Evolutionary conservation across 2,888 invertebrate species (phyloP).

Genomic region (Microplitis deprimator): DNA sequence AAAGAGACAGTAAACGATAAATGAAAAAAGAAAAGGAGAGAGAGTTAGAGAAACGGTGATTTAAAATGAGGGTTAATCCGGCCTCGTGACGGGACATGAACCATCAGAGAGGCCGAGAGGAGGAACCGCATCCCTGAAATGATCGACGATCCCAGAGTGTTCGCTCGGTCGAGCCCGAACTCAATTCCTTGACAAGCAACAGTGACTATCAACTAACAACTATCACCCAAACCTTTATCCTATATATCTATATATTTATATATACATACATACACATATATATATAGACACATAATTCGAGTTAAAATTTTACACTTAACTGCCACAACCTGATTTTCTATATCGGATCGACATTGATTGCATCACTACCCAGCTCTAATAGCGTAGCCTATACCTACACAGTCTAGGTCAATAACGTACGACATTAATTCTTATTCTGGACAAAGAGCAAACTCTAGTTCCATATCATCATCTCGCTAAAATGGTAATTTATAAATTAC

Average conservation of each 20-base stretch:
- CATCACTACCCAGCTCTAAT: not conserved
- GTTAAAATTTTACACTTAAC: not conserved
- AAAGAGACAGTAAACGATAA: constrained; percentile 27
- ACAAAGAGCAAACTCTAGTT: not conserved
- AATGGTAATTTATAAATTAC: too few species aligned
- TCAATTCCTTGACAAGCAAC: constrained; percentile 17
- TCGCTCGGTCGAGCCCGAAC: constrained; percentile 34
- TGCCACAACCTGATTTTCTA: not conserved
- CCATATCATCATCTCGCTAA: not conserved
- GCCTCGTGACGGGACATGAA: constrained; percentile 40
- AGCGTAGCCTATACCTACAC: not conserved
- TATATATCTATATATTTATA: not conserved
- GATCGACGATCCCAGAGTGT: constrained; percentile 59
- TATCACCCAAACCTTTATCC: not conserved
- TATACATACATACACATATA: not conserved
- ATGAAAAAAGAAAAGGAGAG: constrained; percentile 36
- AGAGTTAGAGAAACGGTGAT: constrained; percentile 33
- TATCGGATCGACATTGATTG: not conserved
- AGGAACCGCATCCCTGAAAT: constrained; percentile 57
- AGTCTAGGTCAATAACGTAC: not conserved
- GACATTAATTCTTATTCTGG: not conserved
- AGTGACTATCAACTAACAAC: constrained; percentile 19
- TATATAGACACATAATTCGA: not conserved
- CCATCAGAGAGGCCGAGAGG: constrained; percentile 39
- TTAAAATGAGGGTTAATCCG: constrained; percentile 39